These are phyloP conservation scores for Rhodophaea formosa DNA, from an alignment of 2,888 invertebrate species.

Conservation along the genomic window DNA sequence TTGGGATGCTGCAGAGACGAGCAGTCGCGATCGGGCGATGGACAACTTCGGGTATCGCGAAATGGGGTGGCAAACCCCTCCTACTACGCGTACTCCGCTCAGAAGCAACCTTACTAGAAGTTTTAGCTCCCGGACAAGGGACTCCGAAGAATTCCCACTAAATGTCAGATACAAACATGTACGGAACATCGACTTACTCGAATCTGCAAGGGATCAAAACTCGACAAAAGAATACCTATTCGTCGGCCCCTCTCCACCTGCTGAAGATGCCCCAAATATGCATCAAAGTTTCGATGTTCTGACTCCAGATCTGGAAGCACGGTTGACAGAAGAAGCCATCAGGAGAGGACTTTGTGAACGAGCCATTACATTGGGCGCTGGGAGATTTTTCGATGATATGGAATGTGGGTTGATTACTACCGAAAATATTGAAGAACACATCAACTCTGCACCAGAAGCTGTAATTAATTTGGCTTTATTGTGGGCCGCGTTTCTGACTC, in stretches of 20 bases:
- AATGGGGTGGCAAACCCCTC: slow-evolving; percentile 76
- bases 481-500: slow-evolving; percentile 87
- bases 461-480: slow-evolving; percentile 87
- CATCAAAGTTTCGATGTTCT: slow-evolving; percentile 88
- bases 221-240: slow-evolving; percentile 87
- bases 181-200: slow-evolving; percentile 77
- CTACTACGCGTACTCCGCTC: slow-evolving; percentile 28
- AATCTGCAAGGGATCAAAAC: slow-evolving; percentile 80
- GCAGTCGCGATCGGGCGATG: slow-evolving; percentile 69
- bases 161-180: slow-evolving; percentile 67
- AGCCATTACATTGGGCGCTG: slow-evolving; percentile 84
- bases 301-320: slow-evolving; percentile 85
- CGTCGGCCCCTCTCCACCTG: slow-evolving; percentile 89
- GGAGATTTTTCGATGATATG: slow-evolving; percentile 86
- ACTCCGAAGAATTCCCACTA: slow-evolving; percentile 80
- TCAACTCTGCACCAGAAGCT: slow-evolving; percentile 82
- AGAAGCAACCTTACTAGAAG: slow-evolving; percentile 62
- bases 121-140: slow-evolving; percentile 64
- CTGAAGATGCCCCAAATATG: slow-evolving; percentile 89
- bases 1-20: slow-evolving; percentile 28
- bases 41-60: slow-evolving; percentile 84
- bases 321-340: slow-evolving; percentile 86
- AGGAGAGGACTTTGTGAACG: slow-evolving; percentile 86
- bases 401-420: slow-evolving; percentile 84
- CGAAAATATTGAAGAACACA: slow-evolving; percentile 81